Conservation (phyloP, 2,797 vertebrate species). For the Falco columbarius region DNA sequence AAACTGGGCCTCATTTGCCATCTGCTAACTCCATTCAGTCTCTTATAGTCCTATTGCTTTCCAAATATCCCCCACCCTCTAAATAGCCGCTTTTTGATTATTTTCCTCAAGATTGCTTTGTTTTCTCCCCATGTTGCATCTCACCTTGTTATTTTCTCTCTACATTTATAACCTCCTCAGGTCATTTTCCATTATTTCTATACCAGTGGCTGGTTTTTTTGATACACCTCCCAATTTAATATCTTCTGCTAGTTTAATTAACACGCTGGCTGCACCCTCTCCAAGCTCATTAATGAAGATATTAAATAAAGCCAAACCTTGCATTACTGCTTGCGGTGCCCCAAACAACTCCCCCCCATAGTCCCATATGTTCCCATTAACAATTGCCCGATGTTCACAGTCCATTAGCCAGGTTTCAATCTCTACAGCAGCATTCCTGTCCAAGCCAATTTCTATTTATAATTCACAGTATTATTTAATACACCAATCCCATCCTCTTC, state of each 20-base stretch:
- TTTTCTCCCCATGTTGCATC: conserved; percentile 22
- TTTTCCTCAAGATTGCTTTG: conserved; percentile 29
- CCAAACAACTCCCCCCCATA: conserved; percentile 21
- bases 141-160: conserved; percentile 51
- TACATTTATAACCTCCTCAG: conserved; percentile 15
- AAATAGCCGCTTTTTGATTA: conserved; percentile 28
- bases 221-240: conserved; percentile 39
- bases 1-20: conserved; percentile 43
- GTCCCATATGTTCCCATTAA: conserved; percentile 6
- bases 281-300: conserved; percentile 30
- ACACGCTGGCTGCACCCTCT: conserved; percentile 18
- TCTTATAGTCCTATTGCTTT: neutral
- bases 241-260: conserved; percentile 49
- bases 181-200: conserved; percentile 45
- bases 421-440: neutral
- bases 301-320: conserved; percentile 53
- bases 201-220: conserved; percentile 3
- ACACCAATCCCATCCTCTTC: neutral
- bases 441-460: conserved; percentile 29
- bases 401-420: conserved; percentile 33
- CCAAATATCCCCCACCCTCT: neutral
- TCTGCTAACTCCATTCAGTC: conserved; percentile 28
- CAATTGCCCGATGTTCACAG: neutral
- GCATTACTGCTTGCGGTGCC: conserved; percentile 28
- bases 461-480: conserved; percentile 20